Conservation (phyloP, 2,888 invertebrate species). For the Parasteatoda lunata region DNA sequence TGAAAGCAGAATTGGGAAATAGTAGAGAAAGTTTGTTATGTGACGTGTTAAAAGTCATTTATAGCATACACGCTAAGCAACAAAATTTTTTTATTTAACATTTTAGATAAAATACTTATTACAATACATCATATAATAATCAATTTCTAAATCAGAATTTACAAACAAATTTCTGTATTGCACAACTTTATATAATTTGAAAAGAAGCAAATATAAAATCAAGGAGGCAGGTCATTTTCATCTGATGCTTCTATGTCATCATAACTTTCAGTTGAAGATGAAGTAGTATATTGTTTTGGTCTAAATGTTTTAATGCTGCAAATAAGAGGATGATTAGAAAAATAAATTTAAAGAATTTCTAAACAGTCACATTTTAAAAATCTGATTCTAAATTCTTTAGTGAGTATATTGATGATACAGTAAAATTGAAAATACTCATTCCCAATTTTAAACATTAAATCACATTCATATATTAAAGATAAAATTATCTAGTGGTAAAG, state of each 20-base stretch:
- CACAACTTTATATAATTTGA: no score
- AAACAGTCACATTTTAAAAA: neutral
- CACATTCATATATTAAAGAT: neutral
- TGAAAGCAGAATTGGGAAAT: no score
- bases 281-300: constrained; percentile 48
- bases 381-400: neutral
- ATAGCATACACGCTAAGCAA: no score
- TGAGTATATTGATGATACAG: neutral
- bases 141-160: no score
- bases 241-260: constrained; percentile 58
- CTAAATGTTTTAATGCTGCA: constrained; percentile 43
- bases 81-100: no score
- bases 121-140: no score
- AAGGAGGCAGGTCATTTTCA: constrained; percentile 19
- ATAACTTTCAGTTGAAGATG: constrained; percentile 47
- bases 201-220: neutral
- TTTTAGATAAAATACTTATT: no score
- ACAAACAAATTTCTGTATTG: no score
- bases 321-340: neutral
- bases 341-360: neutral
- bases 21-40: no score
- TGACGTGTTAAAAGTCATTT: no score
- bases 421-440: neutral
- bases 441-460: neutral
- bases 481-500: neutral